These are phyloP conservation scores for Plecturocebus donacophilus DNA, from an alignment of 2,113 vertebrate species.

Conservation along the genomic window DNA sequence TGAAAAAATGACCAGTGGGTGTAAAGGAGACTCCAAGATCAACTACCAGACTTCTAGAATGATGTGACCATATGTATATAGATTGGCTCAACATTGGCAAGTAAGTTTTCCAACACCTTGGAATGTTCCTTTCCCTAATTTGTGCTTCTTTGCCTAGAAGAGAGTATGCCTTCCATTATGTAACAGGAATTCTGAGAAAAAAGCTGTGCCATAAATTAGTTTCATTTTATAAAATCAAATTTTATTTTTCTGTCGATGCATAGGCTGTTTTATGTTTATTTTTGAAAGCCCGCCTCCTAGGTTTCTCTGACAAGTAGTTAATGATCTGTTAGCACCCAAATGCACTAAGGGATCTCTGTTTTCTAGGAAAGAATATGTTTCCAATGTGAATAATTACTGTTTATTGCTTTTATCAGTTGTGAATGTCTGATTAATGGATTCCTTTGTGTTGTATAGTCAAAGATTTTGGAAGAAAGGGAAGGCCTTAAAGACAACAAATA, in stretches of 20 bases:
- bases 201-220: conserved; percentile 14
- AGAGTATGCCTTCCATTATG: conserved; percentile 32
- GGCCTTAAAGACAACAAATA: conserved; percentile 9
- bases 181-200: conserved; percentile 46
- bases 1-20: conserved; percentile 19
- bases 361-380: conserved; percentile 39
- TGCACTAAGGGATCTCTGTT: conserved; percentile 19
- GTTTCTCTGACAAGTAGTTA: conserved; percentile 61
- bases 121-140: neutral
- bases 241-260: conserved; percentile 40
- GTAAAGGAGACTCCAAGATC: neutral
- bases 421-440: conserved; percentile 44
- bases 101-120: neutral
- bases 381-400: conserved; percentile 38
- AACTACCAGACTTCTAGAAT: conserved; percentile 30
- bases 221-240: conserved; percentile 57
- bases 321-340: conserved; percentile 64
- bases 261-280: conserved; percentile 57
- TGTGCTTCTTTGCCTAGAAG: neutral
- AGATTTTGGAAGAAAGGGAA: conserved; percentile 51
- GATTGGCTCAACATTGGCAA: conserved; percentile 26
- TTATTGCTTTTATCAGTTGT: conserved; percentile 45
- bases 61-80: neutral
- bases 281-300: conserved; percentile 44
- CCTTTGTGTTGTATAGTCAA: neutral